These are phyloP conservation scores for Scolanthus callimorphus DNA, from an alignment of 92 coral and sea anemone species.

Conservation along the genomic window DNA sequence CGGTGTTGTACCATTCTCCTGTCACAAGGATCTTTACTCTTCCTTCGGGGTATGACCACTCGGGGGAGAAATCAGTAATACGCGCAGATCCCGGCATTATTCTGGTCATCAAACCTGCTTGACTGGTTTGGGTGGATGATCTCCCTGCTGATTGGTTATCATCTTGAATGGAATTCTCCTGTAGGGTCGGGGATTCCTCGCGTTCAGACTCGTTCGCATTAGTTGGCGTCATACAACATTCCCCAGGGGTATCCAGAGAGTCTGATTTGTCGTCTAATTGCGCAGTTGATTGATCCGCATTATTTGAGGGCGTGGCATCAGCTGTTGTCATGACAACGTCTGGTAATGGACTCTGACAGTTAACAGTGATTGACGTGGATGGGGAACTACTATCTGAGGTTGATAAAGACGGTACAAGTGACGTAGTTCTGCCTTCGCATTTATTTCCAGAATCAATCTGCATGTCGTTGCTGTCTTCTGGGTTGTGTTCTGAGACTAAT, in stretches of 20 bases:
- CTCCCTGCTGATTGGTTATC: too few relatives aligned
- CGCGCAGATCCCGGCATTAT: constrained; percentile 72
- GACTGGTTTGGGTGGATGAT: neutral
- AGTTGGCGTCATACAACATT: neutral
- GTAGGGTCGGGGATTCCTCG: neutral
- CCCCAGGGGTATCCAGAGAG: neutral
- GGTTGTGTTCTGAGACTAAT: neutral
- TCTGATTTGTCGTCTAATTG: neutral
- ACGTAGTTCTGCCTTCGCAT: neutral
- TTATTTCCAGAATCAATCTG: neutral
- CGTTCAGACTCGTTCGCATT: neutral
- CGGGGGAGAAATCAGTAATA: constrained; percentile 93
- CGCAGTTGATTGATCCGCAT: neutral
- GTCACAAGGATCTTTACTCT: constrained; percentile 84
- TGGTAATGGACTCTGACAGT: constrained; percentile 6
- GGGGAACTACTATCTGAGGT: neutral
- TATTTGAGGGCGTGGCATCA: neutral
- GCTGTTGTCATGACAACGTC: constrained; percentile 31
- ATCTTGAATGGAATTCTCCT: neutral
- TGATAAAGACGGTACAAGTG: neutral
- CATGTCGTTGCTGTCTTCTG: neutral
- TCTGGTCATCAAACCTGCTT: constrained; percentile 6
- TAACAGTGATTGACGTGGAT: neutral
- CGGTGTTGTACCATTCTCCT: constrained; percentile 78
- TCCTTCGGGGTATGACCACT: constrained; percentile 97